Evolutionary conservation across 2,113 vertebrate genomes (phyloP).

Genomic region (Malurus melanocephalus): DNA sequence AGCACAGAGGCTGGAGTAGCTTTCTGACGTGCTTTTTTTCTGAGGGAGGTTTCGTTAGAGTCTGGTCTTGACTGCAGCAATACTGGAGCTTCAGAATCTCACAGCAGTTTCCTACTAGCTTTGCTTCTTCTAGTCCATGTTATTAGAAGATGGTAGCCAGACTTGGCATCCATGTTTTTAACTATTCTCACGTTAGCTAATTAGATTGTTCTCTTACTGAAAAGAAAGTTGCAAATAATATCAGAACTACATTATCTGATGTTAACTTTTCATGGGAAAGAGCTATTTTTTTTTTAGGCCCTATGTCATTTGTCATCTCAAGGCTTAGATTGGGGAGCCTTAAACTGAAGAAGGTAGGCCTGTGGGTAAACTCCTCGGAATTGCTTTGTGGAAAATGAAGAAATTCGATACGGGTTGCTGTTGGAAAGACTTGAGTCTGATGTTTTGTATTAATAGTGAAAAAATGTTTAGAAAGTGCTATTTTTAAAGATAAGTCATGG

Average conservation of each 20-base stretch:
- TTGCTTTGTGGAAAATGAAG: conserved; percentile 45
- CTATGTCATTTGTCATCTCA: conserved; percentile 63
- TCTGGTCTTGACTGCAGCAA: background rate
- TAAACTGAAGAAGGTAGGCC: conserved; percentile 64
- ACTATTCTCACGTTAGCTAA: background rate
- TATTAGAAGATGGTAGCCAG: conserved; percentile 7
- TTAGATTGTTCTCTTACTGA: conserved; percentile 39
- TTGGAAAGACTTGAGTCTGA: conserved; percentile 13
- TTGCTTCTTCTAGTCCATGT: background rate
- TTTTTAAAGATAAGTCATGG: background rate
- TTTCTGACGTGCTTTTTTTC: background rate
- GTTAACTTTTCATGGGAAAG: conserved; percentile 64
- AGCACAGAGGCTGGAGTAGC: background rate
- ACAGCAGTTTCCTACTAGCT: background rate
- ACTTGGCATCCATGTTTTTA: conserved; percentile 16
- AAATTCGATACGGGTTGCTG: conserved; percentile 13
- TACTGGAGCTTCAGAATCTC: background rate
- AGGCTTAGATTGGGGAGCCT: conserved; percentile 64
- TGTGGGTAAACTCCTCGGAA: conserved; percentile 56
- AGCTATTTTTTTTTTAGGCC: conserved; percentile 65
- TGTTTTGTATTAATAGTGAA: conserved; percentile 8
- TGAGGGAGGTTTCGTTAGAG: background rate
- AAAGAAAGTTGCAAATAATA: conserved; percentile 44
- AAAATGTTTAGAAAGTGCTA: background rate
- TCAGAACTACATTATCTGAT: conserved; percentile 55